Percentiles rank a stretch among this genome's conserved stretches.
phyloP scores from a whole-genome alignment of 2,797 vertebrate genomes.

The Atherinosoma microstoma region DNA sequence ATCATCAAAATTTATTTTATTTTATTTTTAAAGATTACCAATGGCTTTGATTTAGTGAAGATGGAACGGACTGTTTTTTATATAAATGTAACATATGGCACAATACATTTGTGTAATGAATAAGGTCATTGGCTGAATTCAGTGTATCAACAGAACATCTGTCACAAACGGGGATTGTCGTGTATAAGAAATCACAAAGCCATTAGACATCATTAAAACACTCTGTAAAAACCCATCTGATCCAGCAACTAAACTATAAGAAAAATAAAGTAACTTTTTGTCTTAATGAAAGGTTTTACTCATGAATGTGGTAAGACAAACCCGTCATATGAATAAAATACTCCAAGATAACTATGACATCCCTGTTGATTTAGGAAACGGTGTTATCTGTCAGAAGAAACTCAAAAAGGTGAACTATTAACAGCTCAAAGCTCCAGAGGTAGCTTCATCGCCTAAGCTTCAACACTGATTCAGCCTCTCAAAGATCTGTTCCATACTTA shows the following conservation, averaged over 20 bases:
- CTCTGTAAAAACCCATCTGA: not conserved
- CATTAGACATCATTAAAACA: not conserved
- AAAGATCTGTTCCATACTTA: not conserved
- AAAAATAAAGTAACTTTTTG: not conserved
- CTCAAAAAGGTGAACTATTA: constrained; percentile 2
- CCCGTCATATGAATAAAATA: not conserved
- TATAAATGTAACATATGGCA: not conserved
- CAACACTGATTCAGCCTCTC: not conserved
- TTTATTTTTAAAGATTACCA: not conserved
- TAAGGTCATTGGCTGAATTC: constrained; percentile 23
- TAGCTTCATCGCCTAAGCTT: not conserved
- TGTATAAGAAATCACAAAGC: constrained; percentile 9
- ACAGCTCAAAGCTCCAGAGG: constrained; percentile 19
- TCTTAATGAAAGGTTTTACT: not conserved
- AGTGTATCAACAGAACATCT: constrained; percentile 23
- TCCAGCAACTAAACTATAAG: no score
- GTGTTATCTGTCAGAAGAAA: not conserved
- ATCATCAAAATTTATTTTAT: constrained; percentile 1
- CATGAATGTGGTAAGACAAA: not conserved
- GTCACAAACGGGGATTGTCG: constrained; percentile 16
- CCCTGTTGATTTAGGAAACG: not conserved
- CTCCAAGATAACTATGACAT: not conserved
- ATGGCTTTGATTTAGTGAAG: not conserved
- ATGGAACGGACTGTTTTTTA: not conserved
- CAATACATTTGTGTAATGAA: constrained; percentile 8